These are phyloP conservation scores for Tilapia sparmanii DNA, from an alignment of 2,113 vertebrate species.

Conservation along the genomic window DNA sequence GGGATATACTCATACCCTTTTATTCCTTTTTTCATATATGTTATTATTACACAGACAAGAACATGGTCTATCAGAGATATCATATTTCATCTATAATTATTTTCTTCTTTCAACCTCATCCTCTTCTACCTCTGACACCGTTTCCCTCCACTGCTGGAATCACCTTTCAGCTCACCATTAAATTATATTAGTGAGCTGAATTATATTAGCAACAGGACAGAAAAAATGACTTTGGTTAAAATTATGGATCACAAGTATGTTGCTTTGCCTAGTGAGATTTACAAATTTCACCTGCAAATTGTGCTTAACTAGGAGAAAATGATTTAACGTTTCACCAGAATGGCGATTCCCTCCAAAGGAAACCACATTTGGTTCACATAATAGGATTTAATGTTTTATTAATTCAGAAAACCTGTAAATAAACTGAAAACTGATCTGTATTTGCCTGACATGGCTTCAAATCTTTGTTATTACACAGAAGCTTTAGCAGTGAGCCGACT, in stretches of 20 bases:
- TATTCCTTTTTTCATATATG: background rate
- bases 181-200: background rate
- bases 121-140: background rate
- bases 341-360: background rate
- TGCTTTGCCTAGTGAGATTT: background rate
- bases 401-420: background rate
- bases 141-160: background rate
- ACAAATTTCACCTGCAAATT: background rate
- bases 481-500: background rate
- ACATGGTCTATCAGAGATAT: background rate
- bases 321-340: background rate
- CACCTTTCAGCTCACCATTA: background rate
- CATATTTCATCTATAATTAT: background rate
- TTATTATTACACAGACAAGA: background rate
- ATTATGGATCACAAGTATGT: background rate
- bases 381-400: background rate
- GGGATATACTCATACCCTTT: background rate
- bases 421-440: background rate
- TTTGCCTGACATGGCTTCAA: accelerated
- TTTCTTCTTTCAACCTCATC: background rate
- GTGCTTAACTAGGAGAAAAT: background rate
- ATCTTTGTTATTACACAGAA: background rate
- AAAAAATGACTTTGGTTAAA: background rate
- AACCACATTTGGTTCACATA: background rate
- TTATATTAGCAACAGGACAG: background rate